Conservation (phyloP, 2,113 vertebrate genomes). For the Spea multiplicata region DNA sequence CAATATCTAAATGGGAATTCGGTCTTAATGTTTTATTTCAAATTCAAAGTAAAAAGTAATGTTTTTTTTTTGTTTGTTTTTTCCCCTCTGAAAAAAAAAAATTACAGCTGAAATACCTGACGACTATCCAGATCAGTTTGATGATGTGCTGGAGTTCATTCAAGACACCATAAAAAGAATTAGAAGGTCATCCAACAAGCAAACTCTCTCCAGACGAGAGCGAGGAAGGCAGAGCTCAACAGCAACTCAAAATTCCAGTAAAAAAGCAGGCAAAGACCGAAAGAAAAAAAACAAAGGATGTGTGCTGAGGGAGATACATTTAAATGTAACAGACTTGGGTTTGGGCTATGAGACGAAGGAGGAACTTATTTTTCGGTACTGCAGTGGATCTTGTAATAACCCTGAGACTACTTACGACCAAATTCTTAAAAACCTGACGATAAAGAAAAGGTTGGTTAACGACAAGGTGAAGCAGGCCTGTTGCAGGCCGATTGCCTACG, state of each 20-base stretch:
- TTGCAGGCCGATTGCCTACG: conserved; percentile 89
- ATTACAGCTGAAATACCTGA: conserved; percentile 77
- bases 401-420: conserved; percentile 94
- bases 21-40: too few relatives aligned
- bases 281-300: conserved; percentile 80
- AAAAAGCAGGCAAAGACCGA: conserved; percentile 65
- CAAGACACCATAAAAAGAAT: conserved; percentile 89
- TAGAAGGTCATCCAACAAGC: conserved; percentile 78
- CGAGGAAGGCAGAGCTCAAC: conserved; percentile 71
- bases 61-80: conserved; percentile 36
- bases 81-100: conserved; percentile 53
- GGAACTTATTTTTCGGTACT: conserved; percentile 94
- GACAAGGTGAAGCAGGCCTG: conserved; percentile 87
- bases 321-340: conserved; percentile 94
- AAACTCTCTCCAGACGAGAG: conserved; percentile 69
- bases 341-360: conserved; percentile 96
- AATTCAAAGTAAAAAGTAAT: too few relatives aligned
- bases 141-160: conserved; percentile 96
- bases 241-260: conserved; percentile 63
- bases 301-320: conserved; percentile 88
- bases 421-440: conserved; percentile 95
- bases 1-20: too few relatives aligned
- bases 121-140: conserved; percentile 85
- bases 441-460: conserved; percentile 86
- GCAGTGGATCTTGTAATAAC: conserved; percentile 89